Base-by-base conservation (phyloP, 2,888 invertebrate species). In the Epirrhoe alternata region DNA sequence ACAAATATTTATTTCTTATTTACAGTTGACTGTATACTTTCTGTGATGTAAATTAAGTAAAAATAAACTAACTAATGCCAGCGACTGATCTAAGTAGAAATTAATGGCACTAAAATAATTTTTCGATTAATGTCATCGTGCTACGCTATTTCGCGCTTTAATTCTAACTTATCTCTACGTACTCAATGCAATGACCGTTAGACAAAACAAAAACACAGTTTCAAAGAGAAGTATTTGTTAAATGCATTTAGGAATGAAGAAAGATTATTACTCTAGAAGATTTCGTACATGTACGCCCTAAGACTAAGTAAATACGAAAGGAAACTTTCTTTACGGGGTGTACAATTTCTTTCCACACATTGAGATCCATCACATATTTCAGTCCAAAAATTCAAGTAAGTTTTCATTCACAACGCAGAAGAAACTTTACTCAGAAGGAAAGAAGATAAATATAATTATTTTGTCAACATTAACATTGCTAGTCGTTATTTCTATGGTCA, bases 211-310 rank as follows among this genome's bases (percentile, higher is more conserved):
- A 64, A 66, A 74, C 64, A 71, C 65, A 72, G 50, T 72, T 63
- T 61, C 31, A 64, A 74, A 68, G 68, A 50, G 73, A 73, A 59
- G 57, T 65, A 73, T 69, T 71, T 72, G 74, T 79, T 83, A 87
- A 86, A 86, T 87, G 86, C 85, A 77, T 75, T 73, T 75, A 80
- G 86, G 86, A 86, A 87, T 86, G 86, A 83, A 82, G 76, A 77
- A 73, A 63, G 77, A 74, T 53, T 65, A 66, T 78, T 68, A 67
- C 57, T 78, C 71, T 68, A 71, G 61, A 69, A 61, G 69, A 75
- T 65, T 64, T 31, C 54, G 63, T 61, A 66, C 61, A 61, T 65
- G 53, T 63, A 69, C 67, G 63, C 30, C 50, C 45, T 63, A 63
- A 17, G 47, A 62, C 59, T 56, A 65, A 31, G 50, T 49, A 53